Evolutionary conservation across 2,888 invertebrate species (phyloP).

Genomic region (Lepidocyrtinus sp.): DNA sequence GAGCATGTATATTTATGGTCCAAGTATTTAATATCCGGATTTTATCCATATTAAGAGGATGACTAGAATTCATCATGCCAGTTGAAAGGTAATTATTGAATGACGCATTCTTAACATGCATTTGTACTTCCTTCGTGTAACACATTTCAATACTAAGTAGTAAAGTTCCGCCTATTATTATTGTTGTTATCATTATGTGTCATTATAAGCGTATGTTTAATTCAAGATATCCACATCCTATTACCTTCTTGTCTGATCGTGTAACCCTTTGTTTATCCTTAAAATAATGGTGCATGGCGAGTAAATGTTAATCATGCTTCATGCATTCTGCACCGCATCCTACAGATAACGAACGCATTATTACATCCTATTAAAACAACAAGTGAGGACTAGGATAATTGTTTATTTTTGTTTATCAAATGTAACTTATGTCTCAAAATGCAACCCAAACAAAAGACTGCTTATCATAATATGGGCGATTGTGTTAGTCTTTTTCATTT

Average conservation of each 20-base stretch:
- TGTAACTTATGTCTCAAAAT: not conserved
- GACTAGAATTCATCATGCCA: too few relatives aligned
- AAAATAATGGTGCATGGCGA: too few relatives aligned
- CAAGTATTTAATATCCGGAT: too few relatives aligned
- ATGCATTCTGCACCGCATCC: not conserved
- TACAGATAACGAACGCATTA: not conserved
- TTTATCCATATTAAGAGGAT: too few relatives aligned
- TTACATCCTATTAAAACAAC: not conserved
- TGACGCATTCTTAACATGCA: too few relatives aligned
- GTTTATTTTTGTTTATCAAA: not conserved
- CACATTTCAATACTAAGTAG: conserved; percentile 1
- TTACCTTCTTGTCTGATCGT: not conserved
- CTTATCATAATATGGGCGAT: too few relatives aligned
- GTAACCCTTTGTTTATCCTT: not conserved
- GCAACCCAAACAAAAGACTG: not conserved
- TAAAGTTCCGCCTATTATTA: conserved; percentile 35
- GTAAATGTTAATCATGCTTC: too few relatives aligned
- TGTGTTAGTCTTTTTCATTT: too few relatives aligned
- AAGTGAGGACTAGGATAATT: not conserved
- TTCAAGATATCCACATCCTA: conserved; percentile 27
- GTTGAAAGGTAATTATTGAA: too few relatives aligned
- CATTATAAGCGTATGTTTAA: conserved; percentile 1
- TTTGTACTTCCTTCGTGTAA: not conserved
- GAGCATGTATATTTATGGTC: too few relatives aligned
- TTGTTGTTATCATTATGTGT: conserved; percentile 28